Evolutionary conservation across 2,113 vertebrate species (phyloP), one percentile per base, ranked within the genome.

Genomic region (Panthera leo): DNA sequence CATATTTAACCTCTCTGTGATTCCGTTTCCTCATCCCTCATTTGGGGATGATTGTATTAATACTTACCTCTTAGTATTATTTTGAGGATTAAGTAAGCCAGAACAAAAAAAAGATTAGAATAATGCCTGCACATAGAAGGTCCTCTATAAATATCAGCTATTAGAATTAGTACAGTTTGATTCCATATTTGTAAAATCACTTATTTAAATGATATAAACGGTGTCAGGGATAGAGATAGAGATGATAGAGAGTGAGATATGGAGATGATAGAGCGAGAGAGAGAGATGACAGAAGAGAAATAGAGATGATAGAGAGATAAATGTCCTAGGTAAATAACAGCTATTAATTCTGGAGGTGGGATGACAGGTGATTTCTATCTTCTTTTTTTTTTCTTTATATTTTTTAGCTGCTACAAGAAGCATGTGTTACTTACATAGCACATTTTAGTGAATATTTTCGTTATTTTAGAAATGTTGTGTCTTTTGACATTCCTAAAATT

Each of bases 401-500:
- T 86, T 83, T 63, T 63, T 91, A 91, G 78, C 11, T 84, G 68
- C 48, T 67, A 91, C 9, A 70, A 93, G 65, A 65, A 31, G 31
- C 48, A 68, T 34, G 16, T 88, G 18, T 85, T 79, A 39, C 21
- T 51, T 87, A 34, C 27, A 48, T 48, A 68, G 82, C 58, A 34
- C 25, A 11, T 45, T 58, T 86, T 93, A 63, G 42, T 29, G 39
- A 10, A 65, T 90, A 27, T 53, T 91, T 89, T 73, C n/a, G 16
- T 93, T 75, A 39, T 91, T 29, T 91, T 63, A 73, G 91, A 86
- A 92, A 88, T 25, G 42, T 80, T 25, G 51, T 73, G 15, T 87
- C 48, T 97, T 91, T 85, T 75, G 70, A 80, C 65, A 88, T 45
- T 76, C 34, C 36, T 73, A 85, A 21, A 89, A 89, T 80, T 65